Conservation (phyloP, 2,113 vertebrate genomes). For the Heptranchias perlo region DNA sequence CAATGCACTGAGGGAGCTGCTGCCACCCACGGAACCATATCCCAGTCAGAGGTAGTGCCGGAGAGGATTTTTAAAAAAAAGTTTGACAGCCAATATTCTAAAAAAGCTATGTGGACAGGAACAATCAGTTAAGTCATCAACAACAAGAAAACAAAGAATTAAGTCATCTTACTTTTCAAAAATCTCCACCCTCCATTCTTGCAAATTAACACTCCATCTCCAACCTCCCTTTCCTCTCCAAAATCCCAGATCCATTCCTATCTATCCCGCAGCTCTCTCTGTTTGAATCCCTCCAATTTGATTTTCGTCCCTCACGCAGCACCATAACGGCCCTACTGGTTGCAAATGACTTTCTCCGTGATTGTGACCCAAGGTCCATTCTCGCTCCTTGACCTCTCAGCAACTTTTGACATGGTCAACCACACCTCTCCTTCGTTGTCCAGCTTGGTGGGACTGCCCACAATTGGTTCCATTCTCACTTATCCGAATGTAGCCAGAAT, state of each 20-base stretch:
- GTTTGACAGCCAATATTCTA: neutral
- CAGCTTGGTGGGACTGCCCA: neutral
- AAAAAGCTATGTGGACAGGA: neutral
- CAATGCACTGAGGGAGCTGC: too few species aligned
- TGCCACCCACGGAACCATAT: too few species aligned
- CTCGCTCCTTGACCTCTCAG: neutral
- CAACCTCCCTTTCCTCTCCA: neutral
- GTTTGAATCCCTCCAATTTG: neutral
- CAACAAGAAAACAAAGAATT: too few species aligned
- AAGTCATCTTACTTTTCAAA: neutral
- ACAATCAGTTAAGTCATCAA: neutral
- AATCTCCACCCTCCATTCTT: neutral
- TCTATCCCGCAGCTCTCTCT: neutral
- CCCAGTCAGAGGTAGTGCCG: neutral
- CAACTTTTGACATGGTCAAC: neutral
- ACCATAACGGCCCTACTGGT: neutral
- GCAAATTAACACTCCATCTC: neutral
- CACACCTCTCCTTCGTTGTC: neutral
- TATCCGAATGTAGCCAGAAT: neutral
- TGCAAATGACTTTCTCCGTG: neutral
- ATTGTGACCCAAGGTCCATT: neutral
- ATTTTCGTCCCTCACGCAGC: neutral
- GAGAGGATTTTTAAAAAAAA: too few species aligned
- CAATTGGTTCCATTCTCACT: neutral
- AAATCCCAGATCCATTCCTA: neutral